Evolutionary conservation across 2,888 invertebrate species (phyloP).

Genomic region (Amblyteles armatorius): DNA sequence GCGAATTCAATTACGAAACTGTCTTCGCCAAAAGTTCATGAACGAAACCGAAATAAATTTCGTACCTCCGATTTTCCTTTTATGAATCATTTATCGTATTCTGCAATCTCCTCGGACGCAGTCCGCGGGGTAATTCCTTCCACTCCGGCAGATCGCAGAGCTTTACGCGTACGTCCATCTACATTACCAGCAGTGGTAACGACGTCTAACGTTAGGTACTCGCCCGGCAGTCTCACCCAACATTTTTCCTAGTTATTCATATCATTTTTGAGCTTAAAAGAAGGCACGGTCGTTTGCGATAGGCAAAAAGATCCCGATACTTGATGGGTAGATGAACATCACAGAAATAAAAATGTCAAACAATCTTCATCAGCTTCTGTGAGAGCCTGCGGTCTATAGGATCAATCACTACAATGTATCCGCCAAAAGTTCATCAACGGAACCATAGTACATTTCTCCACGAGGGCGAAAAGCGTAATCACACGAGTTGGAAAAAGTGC

Average conservation of each 20-base stretch:
- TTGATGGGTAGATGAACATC: neutral
- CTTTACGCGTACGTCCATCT: conserved; percentile 1
- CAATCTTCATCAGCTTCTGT: neutral
- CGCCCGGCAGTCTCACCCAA: too few species aligned
- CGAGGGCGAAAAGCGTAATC: too few species aligned
- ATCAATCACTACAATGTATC: neutral
- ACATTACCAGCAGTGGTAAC: too few species aligned
- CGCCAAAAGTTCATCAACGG: neutral
- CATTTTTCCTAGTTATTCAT: neutral
- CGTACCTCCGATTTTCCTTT: neutral
- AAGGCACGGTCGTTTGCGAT: too few species aligned
- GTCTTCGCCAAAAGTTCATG: neutral
- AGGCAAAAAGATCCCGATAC: too few species aligned
- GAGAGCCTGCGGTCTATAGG: neutral
- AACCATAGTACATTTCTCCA: neutral
- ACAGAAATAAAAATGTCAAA: neutral
- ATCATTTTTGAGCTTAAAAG: too few species aligned
- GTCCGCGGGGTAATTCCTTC: conserved; percentile 19
- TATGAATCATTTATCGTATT: conserved; percentile 17
- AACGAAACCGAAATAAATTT: neutral
- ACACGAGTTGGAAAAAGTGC: too few species aligned
- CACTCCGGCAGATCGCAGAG: conserved; percentile 28
- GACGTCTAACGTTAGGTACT: too few species aligned
- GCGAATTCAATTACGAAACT: neutral
- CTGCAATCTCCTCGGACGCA: conserved; percentile 5